Evolutionary conservation across 2,113 vertebrate species (phyloP).

Genomic region (Oriolus oriolus): DNA sequence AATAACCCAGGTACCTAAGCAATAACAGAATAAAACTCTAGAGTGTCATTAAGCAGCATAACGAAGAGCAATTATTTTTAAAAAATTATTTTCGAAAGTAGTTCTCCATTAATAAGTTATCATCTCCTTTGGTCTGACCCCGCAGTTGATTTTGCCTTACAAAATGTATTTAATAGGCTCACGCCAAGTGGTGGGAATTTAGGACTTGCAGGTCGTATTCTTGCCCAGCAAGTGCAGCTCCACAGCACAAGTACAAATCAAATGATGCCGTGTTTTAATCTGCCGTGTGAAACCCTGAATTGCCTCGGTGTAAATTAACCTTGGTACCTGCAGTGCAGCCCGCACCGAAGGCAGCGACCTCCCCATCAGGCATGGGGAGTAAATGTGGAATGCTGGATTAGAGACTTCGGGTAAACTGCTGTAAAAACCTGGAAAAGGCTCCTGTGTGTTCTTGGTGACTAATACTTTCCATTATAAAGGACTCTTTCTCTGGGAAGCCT

Average conservation of each 20-base stretch:
- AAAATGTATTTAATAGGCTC: background rate
- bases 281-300: background rate
- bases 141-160: background rate
- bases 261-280: background rate
- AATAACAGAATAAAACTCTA: background rate
- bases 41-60: background rate
- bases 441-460: background rate
- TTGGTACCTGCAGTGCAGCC: background rate
- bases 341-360: background rate
- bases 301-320: background rate
- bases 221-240: background rate
- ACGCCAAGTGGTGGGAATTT: background rate
- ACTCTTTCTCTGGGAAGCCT: slow-evolving; percentile 13
- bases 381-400: background rate
- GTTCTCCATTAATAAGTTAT: background rate
- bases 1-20: background rate
- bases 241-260: background rate
- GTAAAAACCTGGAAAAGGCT: background rate
- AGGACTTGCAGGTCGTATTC: background rate
- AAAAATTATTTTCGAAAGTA: background rate
- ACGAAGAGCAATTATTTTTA: background rate
- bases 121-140: background rate
- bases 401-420: background rate
- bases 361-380: background rate
- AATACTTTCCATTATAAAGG: slow-evolving; percentile 23